Base-by-base conservation (phyloP, 92 coral and sea anemone genomes). In the Bergia sp. region DNA sequence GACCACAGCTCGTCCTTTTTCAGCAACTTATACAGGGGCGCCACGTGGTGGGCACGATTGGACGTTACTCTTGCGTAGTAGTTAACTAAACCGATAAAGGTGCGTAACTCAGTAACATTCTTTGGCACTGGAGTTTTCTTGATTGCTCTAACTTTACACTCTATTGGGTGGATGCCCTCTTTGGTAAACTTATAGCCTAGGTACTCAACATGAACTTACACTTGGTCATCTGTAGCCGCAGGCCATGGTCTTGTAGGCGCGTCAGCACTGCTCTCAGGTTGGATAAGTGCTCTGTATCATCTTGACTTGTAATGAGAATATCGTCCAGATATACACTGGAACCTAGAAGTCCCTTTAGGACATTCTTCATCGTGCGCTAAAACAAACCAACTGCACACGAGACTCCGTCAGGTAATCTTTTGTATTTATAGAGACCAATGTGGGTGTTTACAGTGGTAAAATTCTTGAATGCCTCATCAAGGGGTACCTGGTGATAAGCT, bases 401-500 rank as follows among this genome's bases (percentile, higher is more conserved):
- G n/a, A 78, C 8, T 44, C 81, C 61, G 47, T 77, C 44, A 11
- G 81, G 61, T 11, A 76, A 16, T 77, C 81, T 45, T 1, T 20
- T 18, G 61, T 77, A 44, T 7, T 47, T 8, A 5, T 47, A 1
- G 53, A 47, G 53, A 47, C 53, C 53, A 47, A 47, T 5, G 53
- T 47, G 53, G 53, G 53, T 47, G 12, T 47, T 47, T 47, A 7
- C 12, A 7, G 53, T 45, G 49, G 49, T 45, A 1, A 0, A 45
- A 45, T 45, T 45, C 49, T 45, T 4, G 49, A 45, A 45, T 45
- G 7, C 49, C 49, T 45, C 49, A 45, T 45, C 61, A 21, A 77
- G 81, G 36, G 81, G 77, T 37, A 91, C 80, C 71, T 91, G 93
- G 53, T 82, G 86, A 72, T 88, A 87, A 16, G 91, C 88, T 37